Base-by-base conservation (phyloP, 1,140 invertebrate species). In the Dermatophagoides farinae region DNA sequence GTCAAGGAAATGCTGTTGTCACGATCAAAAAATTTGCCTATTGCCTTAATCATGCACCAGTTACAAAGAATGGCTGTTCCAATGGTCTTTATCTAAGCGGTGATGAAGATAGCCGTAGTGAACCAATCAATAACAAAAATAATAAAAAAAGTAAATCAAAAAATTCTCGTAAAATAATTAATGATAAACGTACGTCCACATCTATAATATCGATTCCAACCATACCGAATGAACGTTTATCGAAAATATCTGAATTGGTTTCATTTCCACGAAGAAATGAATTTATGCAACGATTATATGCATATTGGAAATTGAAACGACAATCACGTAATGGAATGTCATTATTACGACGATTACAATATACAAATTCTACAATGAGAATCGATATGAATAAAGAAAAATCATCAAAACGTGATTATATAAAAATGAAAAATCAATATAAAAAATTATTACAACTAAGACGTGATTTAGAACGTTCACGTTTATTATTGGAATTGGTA, bases 281-380 rank as follows among this genome's bases (percentile, higher is more conserved):
- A 64, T 84, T 97, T 68, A 82, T 97, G 62, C 85, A 90, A 68
- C 74, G 87, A 16, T 72, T 96, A 5, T 84, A 90, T 50, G 84
- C 86, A 0, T 79, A 78, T 69, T 97, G 93, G 92, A 93, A 88
- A 4, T 73, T 97, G 1, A 97, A 97, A 71, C 64, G 93, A n/a
- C 88, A 93, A 69, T 86, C 86, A 60, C 72, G 93, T 51, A 96
- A 96, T 74, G 95, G 95, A 1, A 93, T 97, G 11, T 93, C 93
- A 0, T 74, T 98, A 37, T 70, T 98, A 25, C 72, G 92, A 61
- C 75, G 93, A 22, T 70, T 93, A 39, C 88, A 91, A 71, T 84
- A 81, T 66, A 69, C 74, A 31, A 71, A 77, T 46, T 40, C 44
- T 8, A 18, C 38, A 18, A 20, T 52, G 9, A 12, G 40, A 38